A percentile compares a stretch with the other conserved stretches of the same genome.
phyloP scores from a whole-genome alignment of 2,888 invertebrate genomes.

The Drosophila monieri region DNA sequence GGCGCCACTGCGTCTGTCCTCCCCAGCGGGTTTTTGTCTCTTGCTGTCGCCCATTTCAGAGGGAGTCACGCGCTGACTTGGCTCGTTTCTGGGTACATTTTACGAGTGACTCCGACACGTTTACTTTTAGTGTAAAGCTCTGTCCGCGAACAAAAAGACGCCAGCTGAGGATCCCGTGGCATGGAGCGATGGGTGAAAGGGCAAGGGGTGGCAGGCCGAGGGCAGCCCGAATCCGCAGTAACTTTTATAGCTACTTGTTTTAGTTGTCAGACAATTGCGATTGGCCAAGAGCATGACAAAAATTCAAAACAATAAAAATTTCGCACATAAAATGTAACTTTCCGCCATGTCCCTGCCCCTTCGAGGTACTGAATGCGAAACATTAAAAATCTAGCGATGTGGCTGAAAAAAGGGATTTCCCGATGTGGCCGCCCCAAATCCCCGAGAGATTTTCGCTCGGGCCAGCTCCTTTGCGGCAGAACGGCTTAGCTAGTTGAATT shows the following conservation, averaged over 20 bases:
- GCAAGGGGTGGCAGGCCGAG: neutral
- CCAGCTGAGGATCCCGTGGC: neutral
- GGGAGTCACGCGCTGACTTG: conserved; percentile 27
- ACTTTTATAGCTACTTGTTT: conserved; percentile 46
- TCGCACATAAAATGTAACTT: conserved; percentile 60
- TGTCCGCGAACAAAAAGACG: conserved; percentile 23
- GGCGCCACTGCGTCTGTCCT: conserved; percentile 1
- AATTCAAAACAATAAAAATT: conserved; percentile 74
- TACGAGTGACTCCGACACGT: conserved; percentile 65
- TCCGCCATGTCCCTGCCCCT: conserved; percentile 48
- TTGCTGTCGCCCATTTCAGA: conserved; percentile 10
- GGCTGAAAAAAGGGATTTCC: neutral
- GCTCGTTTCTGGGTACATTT: conserved; percentile 39
- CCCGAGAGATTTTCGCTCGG: conserved; percentile 26
- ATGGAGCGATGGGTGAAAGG: neutral
- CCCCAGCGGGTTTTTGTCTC: neutral
- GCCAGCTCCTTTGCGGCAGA: conserved; percentile 15
- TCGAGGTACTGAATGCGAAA: conserved; percentile 54
- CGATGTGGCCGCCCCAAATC: conserved; percentile 6
- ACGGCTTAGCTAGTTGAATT: conserved; percentile 54
- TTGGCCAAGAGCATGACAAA: conserved; percentile 22
- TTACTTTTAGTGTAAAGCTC: conserved; percentile 67
- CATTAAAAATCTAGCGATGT: conserved; percentile 61
- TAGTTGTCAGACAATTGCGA: conserved; percentile 38
- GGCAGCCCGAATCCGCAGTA: conserved; percentile 18